phyloP scores from a whole-genome alignment of 2,888 invertebrate species.

The Drosophila anceps region DNA sequence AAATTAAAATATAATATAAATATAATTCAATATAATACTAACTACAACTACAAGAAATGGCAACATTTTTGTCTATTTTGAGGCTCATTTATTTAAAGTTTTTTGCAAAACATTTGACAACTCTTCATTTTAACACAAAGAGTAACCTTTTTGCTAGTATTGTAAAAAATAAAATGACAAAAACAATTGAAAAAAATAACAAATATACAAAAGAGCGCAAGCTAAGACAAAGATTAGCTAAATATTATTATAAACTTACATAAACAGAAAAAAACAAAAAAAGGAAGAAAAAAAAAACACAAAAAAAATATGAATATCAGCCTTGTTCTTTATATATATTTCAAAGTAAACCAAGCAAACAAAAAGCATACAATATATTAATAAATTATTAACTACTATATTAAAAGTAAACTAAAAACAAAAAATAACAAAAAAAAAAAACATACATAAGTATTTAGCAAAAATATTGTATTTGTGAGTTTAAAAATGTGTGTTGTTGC shows the following conservation, averaged over 20 bases:
- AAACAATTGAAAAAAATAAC: slow-evolving; percentile 19
- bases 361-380: slow-evolving; percentile 70
- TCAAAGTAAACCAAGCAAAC: slow-evolving; percentile 59
- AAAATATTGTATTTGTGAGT: slow-evolving; percentile 85
- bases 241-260: slow-evolving; percentile 77
- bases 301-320: slow-evolving; percentile 76
- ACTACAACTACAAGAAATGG: slow-evolving; percentile 52
- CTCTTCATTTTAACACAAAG: slow-evolving; percentile 61
- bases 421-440: slow-evolving; percentile 58
- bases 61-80: slow-evolving; percentile 72
- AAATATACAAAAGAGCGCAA: slow-evolving; percentile 62
- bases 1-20: slow-evolving; percentile 33
- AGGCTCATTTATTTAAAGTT: slow-evolving; percentile 75
- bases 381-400: slow-evolving; percentile 78
- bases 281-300: slow-evolving; percentile 38
- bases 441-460: slow-evolving; percentile 83
- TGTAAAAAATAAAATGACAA: slow-evolving; percentile 63
- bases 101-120: slow-evolving; percentile 57
- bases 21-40: slow-evolving; percentile 41
- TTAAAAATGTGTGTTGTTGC: slow-evolving; percentile 84
- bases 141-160: slow-evolving; percentile 65
- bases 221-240: slow-evolving; percentile 65
- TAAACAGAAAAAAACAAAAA: slow-evolving; percentile 52
- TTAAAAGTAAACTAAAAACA: slow-evolving; percentile 66
- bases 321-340: slow-evolving; percentile 83